Conservation (phyloP, 2,797 vertebrate species). For the Characodon lateralis region DNA sequence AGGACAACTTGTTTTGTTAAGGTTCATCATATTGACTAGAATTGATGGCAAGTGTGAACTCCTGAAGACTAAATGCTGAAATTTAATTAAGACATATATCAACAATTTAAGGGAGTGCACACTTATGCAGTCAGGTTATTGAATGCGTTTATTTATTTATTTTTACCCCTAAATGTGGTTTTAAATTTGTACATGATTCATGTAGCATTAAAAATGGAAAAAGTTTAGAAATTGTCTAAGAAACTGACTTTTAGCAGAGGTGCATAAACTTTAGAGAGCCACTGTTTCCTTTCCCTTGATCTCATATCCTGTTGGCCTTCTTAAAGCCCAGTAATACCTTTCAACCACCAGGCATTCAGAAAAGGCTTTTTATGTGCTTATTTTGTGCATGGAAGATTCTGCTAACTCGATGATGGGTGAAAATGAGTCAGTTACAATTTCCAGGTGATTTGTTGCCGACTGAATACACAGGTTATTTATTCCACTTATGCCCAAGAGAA, state of each 20-base stretch:
- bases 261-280: background rate
- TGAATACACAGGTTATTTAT: slow-evolving; percentile 42
- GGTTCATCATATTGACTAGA: background rate
- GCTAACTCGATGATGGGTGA: background rate
- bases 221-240: too few relatives aligned
- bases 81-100: background rate
- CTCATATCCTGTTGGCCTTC: background rate
- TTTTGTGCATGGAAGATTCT: slow-evolving; percentile 1
- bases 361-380: slow-evolving; percentile 12
- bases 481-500: slow-evolving; percentile 13
- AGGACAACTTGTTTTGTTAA: too few relatives aligned
- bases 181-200: background rate
- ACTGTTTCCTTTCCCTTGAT: background rate
- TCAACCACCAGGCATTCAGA: background rate
- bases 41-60: background rate
- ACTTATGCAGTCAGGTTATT: background rate
- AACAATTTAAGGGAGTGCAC: too few relatives aligned
- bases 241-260: background rate
- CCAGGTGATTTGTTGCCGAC: slow-evolving; percentile 36
- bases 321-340: background rate
- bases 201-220: background rate
- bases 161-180: background rate
- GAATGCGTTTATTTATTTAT: background rate
- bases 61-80: background rate
- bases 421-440: slow-evolving; percentile 45